A percentile compares a stretch with the other conserved stretches of the same genome.
phyloP scores from a whole-genome alignment of 2,888 invertebrate species.

The Apamea monoglypha region DNA sequence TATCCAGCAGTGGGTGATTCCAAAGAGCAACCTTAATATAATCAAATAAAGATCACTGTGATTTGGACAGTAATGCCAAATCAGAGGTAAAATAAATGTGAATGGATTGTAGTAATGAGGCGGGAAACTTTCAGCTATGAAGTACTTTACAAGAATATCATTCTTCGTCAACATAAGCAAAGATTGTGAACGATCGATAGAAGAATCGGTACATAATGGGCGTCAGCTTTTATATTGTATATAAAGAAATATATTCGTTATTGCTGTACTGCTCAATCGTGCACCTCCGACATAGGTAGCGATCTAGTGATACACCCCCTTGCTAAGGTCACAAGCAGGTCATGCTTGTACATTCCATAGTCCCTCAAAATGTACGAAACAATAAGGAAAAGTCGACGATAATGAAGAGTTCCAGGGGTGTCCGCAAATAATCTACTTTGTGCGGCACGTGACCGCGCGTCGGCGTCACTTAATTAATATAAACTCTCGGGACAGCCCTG shows the following conservation, averaged over 20 bases:
- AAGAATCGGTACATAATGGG: not conserved
- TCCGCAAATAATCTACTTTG: constrained; percentile 79
- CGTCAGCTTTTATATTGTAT: not conserved
- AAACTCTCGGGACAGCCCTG: constrained; percentile 72
- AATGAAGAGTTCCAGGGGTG: constrained; percentile 74
- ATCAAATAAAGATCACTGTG: no score
- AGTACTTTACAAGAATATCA: not conserved
- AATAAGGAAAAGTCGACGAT: constrained; percentile 72
- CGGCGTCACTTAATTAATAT: constrained; percentile 77
- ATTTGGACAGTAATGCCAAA: not conserved
- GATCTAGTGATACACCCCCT: not conserved
- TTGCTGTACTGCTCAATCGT: not conserved
- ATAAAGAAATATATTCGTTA: not conserved
- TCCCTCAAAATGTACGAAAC: constrained; percentile 64
- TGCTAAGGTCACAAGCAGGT: constrained; percentile 28
- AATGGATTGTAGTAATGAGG: not conserved
- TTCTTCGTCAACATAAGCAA: not conserved
- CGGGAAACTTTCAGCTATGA: not conserved
- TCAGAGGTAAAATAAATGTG: not conserved
- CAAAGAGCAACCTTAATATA: not conserved
- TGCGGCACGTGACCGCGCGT: constrained; percentile 75
- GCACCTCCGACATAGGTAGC: not conserved
- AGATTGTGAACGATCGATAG: not conserved
- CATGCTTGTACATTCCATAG: constrained; percentile 20
- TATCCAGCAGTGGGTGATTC: not conserved